These are phyloP conservation scores for Dryobotodes eremita DNA, from an alignment of 2,888 invertebrate genomes.

Conservation along the genomic window DNA sequence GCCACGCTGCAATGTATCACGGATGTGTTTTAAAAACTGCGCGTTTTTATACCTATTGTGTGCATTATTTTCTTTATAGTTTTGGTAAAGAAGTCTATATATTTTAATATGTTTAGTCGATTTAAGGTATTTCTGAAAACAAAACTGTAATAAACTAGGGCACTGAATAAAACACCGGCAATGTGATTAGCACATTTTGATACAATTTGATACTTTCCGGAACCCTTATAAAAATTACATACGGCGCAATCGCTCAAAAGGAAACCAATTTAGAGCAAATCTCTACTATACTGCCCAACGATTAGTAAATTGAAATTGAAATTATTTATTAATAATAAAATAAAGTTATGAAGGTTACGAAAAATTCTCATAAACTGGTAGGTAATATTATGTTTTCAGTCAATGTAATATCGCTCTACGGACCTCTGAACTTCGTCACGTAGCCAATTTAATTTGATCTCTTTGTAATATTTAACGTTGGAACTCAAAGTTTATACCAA, in stretches of 20 bases:
- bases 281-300: constrained; percentile 37
- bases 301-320: no score
- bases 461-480: constrained; percentile 15
- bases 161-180: not conserved
- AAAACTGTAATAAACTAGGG: no score
- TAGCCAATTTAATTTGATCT: constrained; percentile 48
- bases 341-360: constrained; percentile 48
- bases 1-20: constrained; percentile 18
- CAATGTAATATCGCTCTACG: constrained; percentile 29
- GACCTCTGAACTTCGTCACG: constrained; percentile 33
- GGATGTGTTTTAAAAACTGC: not conserved
- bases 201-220: not conserved
- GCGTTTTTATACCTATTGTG: constrained; percentile 8
- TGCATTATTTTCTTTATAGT: not conserved
- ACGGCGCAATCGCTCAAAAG: no score
- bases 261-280: constrained; percentile 17
- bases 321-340: no score
- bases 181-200: not conserved
- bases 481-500: not conserved
- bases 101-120: not conserved
- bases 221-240: not conserved
- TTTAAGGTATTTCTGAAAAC: no score
- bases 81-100: not conserved
- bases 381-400: not conserved
- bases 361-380: constrained; percentile 33